A percentile compares a stretch with the other conserved stretches of the same genome.
Conservation (phyloP, 2,888 invertebrate genomes). For the Drosophila melanosoma region DNA sequence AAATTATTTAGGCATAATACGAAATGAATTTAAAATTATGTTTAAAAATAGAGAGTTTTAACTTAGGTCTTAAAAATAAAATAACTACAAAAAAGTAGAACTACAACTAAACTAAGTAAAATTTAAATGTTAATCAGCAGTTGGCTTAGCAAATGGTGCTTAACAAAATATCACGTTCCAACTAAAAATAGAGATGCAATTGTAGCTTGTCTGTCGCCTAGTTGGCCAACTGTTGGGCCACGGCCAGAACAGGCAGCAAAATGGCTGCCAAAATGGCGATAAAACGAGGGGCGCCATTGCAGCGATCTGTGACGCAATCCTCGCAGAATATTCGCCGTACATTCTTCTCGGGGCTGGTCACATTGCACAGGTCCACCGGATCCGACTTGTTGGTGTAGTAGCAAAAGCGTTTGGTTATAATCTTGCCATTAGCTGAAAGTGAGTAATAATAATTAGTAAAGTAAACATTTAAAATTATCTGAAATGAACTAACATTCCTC, state of each 20-base stretch:
- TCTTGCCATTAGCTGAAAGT: conserved; percentile 75
- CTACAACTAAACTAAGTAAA: conserved; percentile 55
- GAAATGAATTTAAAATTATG: conserved; percentile 22
- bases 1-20: conserved; percentile 39
- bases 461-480: background rate
- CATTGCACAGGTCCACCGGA: conserved; percentile 76
- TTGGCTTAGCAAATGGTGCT: conserved; percentile 49
- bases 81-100: conserved; percentile 3
- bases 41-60: conserved; percentile 21
- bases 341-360: conserved; percentile 78
- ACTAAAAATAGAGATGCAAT: conserved; percentile 64
- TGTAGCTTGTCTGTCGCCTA: conserved; percentile 37
- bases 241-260: conserved; percentile 56
- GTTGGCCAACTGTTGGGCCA: conserved; percentile 53
- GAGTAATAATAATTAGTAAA: background rate
- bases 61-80: conserved; percentile 32
- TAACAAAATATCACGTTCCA: conserved; percentile 78
- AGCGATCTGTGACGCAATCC: conserved; percentile 81
- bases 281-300: conserved; percentile 71
- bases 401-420: conserved; percentile 82
- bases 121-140: conserved; percentile 61
- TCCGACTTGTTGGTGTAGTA: conserved; percentile 84
- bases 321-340: conserved; percentile 79
- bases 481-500: conserved; percentile 76
- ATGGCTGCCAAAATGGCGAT: conserved; percentile 51